phyloP scores from a whole-genome alignment of 2,797 vertebrate species.

The Smutsia temminckii region DNA sequence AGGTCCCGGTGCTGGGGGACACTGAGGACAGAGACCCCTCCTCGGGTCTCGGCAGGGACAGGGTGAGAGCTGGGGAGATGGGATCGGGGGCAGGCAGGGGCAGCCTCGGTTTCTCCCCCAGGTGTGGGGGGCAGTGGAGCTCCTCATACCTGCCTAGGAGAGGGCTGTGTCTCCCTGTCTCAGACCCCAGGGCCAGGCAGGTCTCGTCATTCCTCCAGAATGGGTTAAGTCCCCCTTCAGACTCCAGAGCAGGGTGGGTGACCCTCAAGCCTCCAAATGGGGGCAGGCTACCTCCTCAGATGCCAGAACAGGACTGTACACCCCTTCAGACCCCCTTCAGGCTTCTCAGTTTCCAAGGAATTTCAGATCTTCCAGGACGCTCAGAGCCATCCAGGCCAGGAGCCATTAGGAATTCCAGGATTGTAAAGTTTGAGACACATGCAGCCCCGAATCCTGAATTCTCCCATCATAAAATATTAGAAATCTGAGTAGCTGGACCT shows the following conservation, averaged over 20 bases:
- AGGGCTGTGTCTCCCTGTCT: background rate
- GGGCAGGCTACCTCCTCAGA: too few species aligned
- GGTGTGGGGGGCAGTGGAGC: background rate
- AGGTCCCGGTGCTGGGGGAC: background rate
- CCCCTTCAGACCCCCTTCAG: background rate
- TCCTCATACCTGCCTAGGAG: background rate
- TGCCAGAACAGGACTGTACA: too few species aligned
- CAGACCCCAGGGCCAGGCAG: background rate
- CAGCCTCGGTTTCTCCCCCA: background rate
- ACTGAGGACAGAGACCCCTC: background rate
- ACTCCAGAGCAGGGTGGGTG: background rate
- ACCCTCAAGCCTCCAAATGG: background rate
- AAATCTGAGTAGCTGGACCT: background rate
- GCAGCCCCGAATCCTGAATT: background rate
- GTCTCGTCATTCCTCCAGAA: background rate
- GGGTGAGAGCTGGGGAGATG: background rate
- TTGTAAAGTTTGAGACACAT: background rate
- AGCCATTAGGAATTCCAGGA: background rate
- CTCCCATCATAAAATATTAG: background rate
- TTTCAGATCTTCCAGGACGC: background rate
- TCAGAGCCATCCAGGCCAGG: rapidly evolving
- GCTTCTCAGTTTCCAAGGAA: background rate
- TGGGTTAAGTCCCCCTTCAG: background rate
- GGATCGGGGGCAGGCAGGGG: background rate
- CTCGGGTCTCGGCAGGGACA: background rate